Evolutionary conservation across 1,140 invertebrate genomes (phyloP).

Genomic region (Eupristina koningsbergeri): DNA sequence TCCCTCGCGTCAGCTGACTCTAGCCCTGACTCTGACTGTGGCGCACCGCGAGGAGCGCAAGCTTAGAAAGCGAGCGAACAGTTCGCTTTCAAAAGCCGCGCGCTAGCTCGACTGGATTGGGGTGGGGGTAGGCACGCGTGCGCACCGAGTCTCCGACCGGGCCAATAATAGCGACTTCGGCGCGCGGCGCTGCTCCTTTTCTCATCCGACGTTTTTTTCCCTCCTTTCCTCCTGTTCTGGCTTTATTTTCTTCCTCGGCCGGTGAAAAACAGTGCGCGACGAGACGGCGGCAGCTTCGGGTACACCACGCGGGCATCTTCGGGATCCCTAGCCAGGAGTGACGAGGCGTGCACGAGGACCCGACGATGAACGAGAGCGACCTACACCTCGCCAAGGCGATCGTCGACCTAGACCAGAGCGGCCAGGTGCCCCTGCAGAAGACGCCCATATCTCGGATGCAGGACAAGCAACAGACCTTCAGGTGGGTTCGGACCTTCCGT

Average conservation of each 20-base stretch:
- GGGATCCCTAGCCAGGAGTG: too few relatives aligned
- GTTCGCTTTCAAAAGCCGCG: slow-evolving; percentile 40
- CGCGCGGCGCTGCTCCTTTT: slow-evolving; percentile 13
- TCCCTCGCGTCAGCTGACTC: too few relatives aligned
- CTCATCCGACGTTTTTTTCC: background rate
- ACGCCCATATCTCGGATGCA: slow-evolving; percentile 60
- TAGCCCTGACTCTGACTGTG: too few relatives aligned
- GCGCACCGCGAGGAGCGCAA: too few relatives aligned
- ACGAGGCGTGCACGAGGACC: background rate
- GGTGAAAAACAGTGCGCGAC: slow-evolving; percentile 14
- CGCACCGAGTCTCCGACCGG: background rate
- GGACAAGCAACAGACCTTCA: slow-evolving; percentile 69
- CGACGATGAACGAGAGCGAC: slow-evolving; percentile 79
- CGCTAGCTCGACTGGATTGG: background rate
- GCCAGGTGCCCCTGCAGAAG: slow-evolving; percentile 56
- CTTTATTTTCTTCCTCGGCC: background rate
- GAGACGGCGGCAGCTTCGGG: too few relatives aligned
- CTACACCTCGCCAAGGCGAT: slow-evolving; percentile 78
- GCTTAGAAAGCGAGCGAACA: background rate
- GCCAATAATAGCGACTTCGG: slow-evolving; percentile 29
- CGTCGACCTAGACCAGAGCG: slow-evolving; percentile 68
- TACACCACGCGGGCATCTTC: too few relatives aligned
- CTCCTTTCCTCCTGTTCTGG: background rate
- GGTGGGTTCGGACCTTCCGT: too few relatives aligned
- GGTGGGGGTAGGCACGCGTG: background rate